phyloP scores from a whole-genome alignment of 2,888 invertebrate species.

The Diarsia brunnea region DNA sequence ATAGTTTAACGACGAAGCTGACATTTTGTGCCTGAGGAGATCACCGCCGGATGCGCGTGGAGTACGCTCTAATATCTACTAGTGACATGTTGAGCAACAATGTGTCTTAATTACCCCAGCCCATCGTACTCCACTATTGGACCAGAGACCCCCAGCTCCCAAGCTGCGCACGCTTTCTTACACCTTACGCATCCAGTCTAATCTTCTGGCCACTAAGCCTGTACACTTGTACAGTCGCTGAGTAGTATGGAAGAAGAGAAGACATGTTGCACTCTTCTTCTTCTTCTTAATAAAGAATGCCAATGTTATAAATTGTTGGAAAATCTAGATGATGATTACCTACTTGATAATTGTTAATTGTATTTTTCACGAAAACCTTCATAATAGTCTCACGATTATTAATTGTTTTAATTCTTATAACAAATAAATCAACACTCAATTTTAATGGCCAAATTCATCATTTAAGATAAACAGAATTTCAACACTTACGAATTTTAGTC shows the following conservation, averaged over 20 bases:
- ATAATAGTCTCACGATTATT: background rate
- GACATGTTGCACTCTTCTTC: too few species aligned
- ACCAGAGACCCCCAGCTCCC: too few species aligned
- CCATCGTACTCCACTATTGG: background rate
- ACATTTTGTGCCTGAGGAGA: constrained; percentile 79
- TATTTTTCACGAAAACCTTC: background rate
- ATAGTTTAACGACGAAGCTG: constrained; percentile 83
- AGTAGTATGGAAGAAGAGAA: too few species aligned
- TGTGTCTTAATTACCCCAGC: background rate
- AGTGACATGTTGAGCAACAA: constrained; percentile 18
- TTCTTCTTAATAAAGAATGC: background rate
- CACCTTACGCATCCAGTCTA: background rate
- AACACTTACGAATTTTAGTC: background rate
- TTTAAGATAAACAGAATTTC: background rate
- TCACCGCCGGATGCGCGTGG: constrained; percentile 81
- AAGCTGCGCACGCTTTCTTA: background rate
- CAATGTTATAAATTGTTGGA: background rate
- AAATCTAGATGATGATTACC: background rate
- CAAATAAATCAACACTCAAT: background rate
- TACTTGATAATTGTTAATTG: background rate
- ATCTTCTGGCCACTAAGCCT: background rate
- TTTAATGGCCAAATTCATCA: background rate
- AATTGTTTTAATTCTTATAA: background rate
- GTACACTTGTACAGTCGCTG: too few species aligned
- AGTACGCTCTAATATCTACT: constrained; percentile 35